A percentile compares a stretch with the other conserved stretches of the same genome.
These are phyloP conservation scores for Strigops habroptila DNA, from an alignment of 2,113 vertebrate genomes.

Conservation along the genomic window DNA sequence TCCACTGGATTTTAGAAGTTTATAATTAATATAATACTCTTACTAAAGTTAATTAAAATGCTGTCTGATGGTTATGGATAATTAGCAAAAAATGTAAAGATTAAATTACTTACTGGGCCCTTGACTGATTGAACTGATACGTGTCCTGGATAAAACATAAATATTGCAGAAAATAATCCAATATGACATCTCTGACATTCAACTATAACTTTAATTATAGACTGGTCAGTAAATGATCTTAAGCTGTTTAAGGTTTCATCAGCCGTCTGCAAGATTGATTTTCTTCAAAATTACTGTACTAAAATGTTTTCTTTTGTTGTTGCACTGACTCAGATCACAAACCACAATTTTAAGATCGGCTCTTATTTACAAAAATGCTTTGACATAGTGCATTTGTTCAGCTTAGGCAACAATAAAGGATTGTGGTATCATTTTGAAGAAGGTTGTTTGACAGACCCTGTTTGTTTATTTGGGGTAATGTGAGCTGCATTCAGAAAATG, in stretches of 20 bases:
- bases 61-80: slow-evolving; percentile 47
- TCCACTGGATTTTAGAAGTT: not conserved
- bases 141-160: slow-evolving; percentile 62
- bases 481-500: slow-evolving; percentile 81
- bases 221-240: slow-evolving; percentile 75
- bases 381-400: slow-evolving; percentile 84
- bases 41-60: slow-evolving; percentile 40
- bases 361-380: slow-evolving; percentile 81
- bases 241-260: slow-evolving; percentile 80
- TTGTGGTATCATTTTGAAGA: slow-evolving; percentile 81
- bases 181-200: slow-evolving; percentile 70
- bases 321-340: slow-evolving; percentile 75
- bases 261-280: slow-evolving; percentile 74
- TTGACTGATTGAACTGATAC: slow-evolving; percentile 56
- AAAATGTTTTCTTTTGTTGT: slow-evolving; percentile 83
- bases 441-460: slow-evolving; percentile 82
- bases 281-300: slow-evolving; percentile 81
- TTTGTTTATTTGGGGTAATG: slow-evolving; percentile 83
- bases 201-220: slow-evolving; percentile 73
- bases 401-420: slow-evolving; percentile 76
- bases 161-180: slow-evolving; percentile 70
- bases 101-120: slow-evolving; percentile 45
- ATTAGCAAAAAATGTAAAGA: slow-evolving; percentile 13
- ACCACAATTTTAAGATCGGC: slow-evolving; percentile 81
- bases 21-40: slow-evolving; percentile 37